These are phyloP conservation scores for Crotalus helleri DNA, from an alignment of 2,113 vertebrate genomes.

Conservation along the genomic window DNA sequence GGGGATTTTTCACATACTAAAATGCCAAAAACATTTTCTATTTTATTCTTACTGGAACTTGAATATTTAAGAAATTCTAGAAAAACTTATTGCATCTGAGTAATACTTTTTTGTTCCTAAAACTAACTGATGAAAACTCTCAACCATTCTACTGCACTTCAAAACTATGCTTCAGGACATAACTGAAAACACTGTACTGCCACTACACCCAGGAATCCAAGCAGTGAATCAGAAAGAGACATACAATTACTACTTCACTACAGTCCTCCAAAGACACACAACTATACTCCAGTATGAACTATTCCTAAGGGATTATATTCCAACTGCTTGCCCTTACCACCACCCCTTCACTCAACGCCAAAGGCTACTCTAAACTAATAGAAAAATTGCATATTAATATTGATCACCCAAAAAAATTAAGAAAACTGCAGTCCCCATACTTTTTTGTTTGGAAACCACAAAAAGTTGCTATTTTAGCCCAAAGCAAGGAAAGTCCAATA, in stretches of 20 bases:
- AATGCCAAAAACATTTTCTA: not conserved
- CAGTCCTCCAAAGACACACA: conserved; percentile 40
- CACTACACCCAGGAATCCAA: not conserved
- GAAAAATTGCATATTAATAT: not conserved
- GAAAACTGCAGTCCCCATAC: conserved; percentile 86
- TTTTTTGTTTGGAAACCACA: conserved; percentile 94
- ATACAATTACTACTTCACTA: conserved; percentile 28
- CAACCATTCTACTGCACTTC: conserved; percentile 15
- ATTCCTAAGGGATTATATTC: conserved; percentile 64
- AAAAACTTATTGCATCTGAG: not conserved
- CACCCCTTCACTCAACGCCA: conserved; percentile 42
- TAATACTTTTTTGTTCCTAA: not conserved
- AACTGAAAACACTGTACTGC: not conserved
- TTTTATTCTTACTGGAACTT: not conserved
- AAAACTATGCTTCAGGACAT: conserved; percentile 27
- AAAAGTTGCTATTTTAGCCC: conserved; percentile 93
- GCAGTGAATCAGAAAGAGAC: not conserved
- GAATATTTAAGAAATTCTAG: not conserved
- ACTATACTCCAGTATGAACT: conserved; percentile 43
- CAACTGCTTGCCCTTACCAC: conserved; percentile 33
- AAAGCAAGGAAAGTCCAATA: conserved; percentile 83
- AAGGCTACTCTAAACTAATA: not conserved
- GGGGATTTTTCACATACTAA: not conserved
- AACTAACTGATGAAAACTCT: conserved; percentile 19
- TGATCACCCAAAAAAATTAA: conserved; percentile 43